Evolutionary conservation across 2,113 vertebrate genomes (phyloP).

Genomic region (Mellivora capensis): DNA sequence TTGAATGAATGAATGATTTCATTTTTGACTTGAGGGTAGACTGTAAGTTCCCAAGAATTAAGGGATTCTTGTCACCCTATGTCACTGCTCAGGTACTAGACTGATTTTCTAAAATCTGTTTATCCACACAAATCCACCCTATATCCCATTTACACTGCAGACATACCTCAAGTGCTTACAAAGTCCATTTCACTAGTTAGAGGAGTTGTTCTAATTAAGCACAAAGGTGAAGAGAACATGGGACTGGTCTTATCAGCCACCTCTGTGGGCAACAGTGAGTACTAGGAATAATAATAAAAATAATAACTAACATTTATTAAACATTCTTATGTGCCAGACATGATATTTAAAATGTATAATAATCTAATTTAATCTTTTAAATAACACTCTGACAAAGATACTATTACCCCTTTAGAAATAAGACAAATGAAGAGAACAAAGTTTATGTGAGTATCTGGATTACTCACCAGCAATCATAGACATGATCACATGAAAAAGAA

Average conservation of each 20-base stretch:
- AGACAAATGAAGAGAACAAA: background rate
- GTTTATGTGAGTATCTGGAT: background rate
- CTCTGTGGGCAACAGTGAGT: too few relatives aligned
- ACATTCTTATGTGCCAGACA: background rate
- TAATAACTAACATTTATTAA: background rate
- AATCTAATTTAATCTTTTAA: background rate
- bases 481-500: background rate
- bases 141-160: background rate
- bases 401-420: background rate
- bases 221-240: background rate
- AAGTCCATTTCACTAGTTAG: background rate
- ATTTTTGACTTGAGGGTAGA: background rate
- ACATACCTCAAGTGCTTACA: background rate
- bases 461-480: background rate
- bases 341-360: background rate
- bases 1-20: conserved; percentile 15
- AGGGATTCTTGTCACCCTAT: background rate
- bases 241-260: background rate
- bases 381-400: background rate
- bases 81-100: background rate
- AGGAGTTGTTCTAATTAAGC: background rate
- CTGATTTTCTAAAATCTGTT: conserved; percentile 9
- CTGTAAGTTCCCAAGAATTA: background rate
- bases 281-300: background rate
- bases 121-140: background rate